Conservation (phyloP, 35 echinoderm and acorn worm species). For the Ophiothrix spiculata region DNA sequence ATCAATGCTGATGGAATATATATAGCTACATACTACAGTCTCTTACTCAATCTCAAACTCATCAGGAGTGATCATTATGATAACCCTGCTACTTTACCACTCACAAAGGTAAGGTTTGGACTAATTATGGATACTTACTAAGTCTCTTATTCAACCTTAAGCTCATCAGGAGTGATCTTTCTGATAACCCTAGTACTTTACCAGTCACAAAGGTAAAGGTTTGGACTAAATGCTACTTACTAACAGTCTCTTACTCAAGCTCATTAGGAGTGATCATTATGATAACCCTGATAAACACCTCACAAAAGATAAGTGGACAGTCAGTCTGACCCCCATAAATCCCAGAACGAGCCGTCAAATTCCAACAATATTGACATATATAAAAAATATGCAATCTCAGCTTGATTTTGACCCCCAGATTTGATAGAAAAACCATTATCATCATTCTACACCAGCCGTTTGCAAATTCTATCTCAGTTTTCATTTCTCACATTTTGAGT, state of each 20-base stretch:
- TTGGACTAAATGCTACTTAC: too few relatives aligned
- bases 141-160: constrained; percentile 82
- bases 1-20: constrained; percentile 99
- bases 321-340: too few relatives aligned
- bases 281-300: constrained; percentile 66
- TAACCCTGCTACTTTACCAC: constrained; percentile 60
- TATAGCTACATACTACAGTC: constrained; percentile 74
- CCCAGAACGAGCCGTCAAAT: too few relatives aligned
- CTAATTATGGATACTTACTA: constrained; percentile 64
- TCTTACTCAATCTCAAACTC: constrained; percentile 88
- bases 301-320: too few relatives aligned
- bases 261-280: constrained; percentile 82
- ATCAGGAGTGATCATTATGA: constrained; percentile 80
- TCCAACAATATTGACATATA: too few relatives aligned
- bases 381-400: too few relatives aligned
- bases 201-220: constrained; percentile 75
- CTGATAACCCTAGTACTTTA: constrained; percentile 55
- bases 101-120: constrained; percentile 74
- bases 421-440: too few relatives aligned
- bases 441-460: too few relatives aligned
- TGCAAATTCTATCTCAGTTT: too few relatives aligned
- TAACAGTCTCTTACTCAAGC: constrained; percentile 77
- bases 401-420: too few relatives aligned
- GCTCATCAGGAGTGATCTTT: constrained; percentile 69
- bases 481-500: too few relatives aligned